A percentile compares a stretch with the other conserved stretches of the same genome.
phyloP scores from a whole-genome alignment of 2,797 vertebrate genomes.

The Brotula barbata region DNA sequence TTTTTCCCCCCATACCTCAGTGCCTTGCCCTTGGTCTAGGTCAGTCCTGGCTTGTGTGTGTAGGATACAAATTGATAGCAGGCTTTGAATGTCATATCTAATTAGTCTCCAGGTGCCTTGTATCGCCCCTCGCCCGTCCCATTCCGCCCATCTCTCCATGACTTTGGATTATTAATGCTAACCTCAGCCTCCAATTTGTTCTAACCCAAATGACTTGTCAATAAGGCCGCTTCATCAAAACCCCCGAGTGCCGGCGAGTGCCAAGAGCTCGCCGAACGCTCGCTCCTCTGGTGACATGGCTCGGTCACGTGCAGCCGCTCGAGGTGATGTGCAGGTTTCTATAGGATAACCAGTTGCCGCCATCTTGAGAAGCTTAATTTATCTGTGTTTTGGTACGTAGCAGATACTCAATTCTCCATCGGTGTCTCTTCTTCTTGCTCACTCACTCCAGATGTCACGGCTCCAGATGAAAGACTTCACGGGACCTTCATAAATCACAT shows the following conservation, averaged over 20 bases:
- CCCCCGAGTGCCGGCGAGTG: slow-evolving; percentile 1
- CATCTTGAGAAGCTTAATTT: slow-evolving; percentile 9
- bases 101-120: slow-evolving; percentile 62
- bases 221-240: slow-evolving; percentile 20
- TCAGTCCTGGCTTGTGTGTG: slow-evolving; percentile 33
- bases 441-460: slow-evolving; percentile 20
- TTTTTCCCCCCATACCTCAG: neutral
- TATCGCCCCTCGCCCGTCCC: slow-evolving; percentile 7
- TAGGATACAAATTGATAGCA: slow-evolving; percentile 64
- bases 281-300: neutral
- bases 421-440: neutral
- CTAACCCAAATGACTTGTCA: slow-evolving; percentile 43
- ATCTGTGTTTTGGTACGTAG: neutral
- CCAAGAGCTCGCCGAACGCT: slow-evolving; percentile 8
- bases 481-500: slow-evolving; percentile 13
- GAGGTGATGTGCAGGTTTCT: slow-evolving; percentile 9
- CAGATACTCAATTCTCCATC: slow-evolving; percentile 3
- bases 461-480: slow-evolving; percentile 6
- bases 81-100: slow-evolving; percentile 63
- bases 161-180: slow-evolving; percentile 52
- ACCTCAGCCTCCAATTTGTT: slow-evolving; percentile 44
- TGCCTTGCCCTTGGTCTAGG: slow-evolving; percentile 54
- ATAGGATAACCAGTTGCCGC: no score
- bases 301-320: neutral
- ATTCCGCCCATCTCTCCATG: slow-evolving; percentile 14